Conservation (phyloP, 1,140 invertebrate species). For the Drosophila parabipectinata region DNA sequence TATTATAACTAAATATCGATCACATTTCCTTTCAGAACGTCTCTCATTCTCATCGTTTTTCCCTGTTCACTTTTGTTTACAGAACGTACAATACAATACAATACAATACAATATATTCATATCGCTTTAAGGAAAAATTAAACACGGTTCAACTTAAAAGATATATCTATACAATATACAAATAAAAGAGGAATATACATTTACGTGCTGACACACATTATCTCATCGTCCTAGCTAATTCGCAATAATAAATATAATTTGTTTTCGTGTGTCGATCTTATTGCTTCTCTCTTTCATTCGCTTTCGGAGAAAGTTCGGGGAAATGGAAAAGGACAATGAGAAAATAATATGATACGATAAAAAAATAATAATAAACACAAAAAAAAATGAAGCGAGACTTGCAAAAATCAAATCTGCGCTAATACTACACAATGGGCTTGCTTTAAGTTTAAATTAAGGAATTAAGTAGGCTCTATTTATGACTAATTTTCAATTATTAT, state of each 20-base stretch:
- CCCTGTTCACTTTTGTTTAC: constrained; percentile 67
- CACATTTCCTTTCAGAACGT: constrained; percentile 81
- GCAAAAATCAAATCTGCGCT: constrained; percentile 74
- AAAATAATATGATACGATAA: constrained; percentile 14
- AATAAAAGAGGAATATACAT: constrained; percentile 35
- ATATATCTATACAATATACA: constrained; percentile 47
- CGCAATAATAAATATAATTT: constrained; percentile 43
- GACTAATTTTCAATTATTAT: constrained; percentile 43
- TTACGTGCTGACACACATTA: constrained; percentile 7
- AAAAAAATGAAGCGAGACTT: constrained; percentile 64
- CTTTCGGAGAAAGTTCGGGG: constrained; percentile 5
- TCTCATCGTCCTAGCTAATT: constrained; percentile 34
- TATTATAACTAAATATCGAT: constrained; percentile 81
- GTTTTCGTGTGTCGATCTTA: constrained; percentile 30
- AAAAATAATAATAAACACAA: constrained; percentile 40
- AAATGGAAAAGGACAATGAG: constrained; percentile 27
- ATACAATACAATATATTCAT: constrained; percentile 9
- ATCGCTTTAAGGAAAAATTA: constrained; percentile 9
- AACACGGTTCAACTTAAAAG: constrained; percentile 25
- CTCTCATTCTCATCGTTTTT: constrained; percentile 61
- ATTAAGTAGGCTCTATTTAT: constrained; percentile 49
- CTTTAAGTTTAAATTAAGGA: constrained; percentile 48
- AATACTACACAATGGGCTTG: constrained; percentile 64
- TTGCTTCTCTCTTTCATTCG: constrained; percentile 29
- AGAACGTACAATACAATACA: constrained; percentile 50